phyloP scores from a whole-genome alignment of 2,113 vertebrate genomes.

The Gnathonemus longibarbis region DNA sequence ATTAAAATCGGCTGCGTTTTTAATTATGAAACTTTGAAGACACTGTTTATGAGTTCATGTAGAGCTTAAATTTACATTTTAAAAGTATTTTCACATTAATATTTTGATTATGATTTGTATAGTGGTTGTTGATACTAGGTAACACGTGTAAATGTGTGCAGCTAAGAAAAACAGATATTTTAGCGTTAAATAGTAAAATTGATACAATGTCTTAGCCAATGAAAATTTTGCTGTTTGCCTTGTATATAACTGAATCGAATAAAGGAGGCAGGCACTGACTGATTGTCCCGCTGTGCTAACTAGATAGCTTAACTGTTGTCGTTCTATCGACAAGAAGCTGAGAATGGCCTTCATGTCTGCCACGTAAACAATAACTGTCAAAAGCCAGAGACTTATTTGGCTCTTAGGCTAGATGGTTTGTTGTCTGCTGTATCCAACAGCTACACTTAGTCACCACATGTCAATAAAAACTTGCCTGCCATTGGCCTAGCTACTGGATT shows the following conservation, averaged over 20 bases:
- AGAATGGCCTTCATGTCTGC: not conserved
- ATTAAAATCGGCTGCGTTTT: not conserved
- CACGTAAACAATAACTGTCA: conserved; percentile 4
- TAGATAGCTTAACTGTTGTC: conserved; percentile 7
- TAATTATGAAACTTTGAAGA: not conserved
- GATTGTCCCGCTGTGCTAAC: not conserved
- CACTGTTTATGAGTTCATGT: not conserved
- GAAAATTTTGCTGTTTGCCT: not conserved
- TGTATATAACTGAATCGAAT: not conserved
- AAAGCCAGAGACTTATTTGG: not conserved
- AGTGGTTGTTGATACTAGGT: not conserved
- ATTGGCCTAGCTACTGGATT: not conserved
- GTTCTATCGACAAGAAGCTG: not conserved
- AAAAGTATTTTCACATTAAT: not conserved
- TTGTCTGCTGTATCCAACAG: not conserved
- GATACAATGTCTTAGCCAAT: not conserved
- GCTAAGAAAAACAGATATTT: not conserved
- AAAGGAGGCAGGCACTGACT: not conserved
- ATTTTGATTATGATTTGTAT: not conserved
- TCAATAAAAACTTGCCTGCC: not conserved
- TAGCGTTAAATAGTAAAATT: not conserved
- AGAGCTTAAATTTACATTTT: not conserved
- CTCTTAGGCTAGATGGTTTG: not conserved
- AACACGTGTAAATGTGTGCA: not conserved
- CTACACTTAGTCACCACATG: not conserved